These are phyloP conservation scores for Penaeus japonicus DNA, from an alignment of 1,140 invertebrate genomes.

Conservation along the genomic window DNA sequence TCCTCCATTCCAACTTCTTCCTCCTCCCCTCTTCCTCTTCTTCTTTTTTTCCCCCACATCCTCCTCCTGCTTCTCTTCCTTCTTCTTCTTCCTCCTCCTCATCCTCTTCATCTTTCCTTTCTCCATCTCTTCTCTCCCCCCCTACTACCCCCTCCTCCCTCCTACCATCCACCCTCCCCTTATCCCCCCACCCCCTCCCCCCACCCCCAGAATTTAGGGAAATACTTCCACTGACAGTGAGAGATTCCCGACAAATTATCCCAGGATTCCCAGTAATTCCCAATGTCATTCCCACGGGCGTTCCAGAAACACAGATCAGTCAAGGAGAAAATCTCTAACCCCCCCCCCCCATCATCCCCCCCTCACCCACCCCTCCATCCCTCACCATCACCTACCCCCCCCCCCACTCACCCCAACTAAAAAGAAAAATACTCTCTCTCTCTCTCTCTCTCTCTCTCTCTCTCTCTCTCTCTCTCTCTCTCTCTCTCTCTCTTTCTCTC, in stretches of 20 bases:
- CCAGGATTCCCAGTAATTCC: slow-evolving; percentile 17
- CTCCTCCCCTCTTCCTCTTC: not conserved
- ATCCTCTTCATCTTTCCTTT: not conserved
- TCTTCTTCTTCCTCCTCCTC: not conserved
- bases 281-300: slow-evolving; percentile 15
- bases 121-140: not conserved
- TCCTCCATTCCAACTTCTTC: too few relatives aligned
- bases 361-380: too few relatives aligned
- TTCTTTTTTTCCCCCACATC: not conserved
- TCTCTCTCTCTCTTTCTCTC: too few relatives aligned
- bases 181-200: not conserved
- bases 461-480: too few relatives aligned
- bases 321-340: not conserved
- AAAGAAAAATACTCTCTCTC: too few relatives aligned
- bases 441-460: too few relatives aligned
- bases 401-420: too few relatives aligned
- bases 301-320: not conserved
- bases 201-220: not conserved
- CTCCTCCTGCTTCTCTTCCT: not conserved
- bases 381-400: too few relatives aligned
- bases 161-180: too few relatives aligned
- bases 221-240: not conserved
- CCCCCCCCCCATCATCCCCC: not conserved
- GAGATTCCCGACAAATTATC: slow-evolving; percentile 25
- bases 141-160: not conserved